Evolutionary conservation across 1,140 invertebrate genomes (phyloP).

Genomic region (Triops longicaudatus): DNA sequence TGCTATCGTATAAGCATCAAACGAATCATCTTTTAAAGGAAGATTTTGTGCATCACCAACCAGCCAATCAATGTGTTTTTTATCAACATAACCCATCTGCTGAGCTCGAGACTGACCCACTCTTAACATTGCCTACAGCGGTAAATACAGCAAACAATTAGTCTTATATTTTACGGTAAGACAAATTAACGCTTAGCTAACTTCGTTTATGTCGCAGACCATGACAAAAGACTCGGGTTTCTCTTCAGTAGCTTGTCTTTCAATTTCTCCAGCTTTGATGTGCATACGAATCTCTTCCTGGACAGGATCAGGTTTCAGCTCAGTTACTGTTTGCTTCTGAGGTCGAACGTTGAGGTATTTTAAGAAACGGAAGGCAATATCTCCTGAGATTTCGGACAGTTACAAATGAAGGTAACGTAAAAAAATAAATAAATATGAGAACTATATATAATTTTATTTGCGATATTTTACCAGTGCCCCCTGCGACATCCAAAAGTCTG

Average conservation of each 20-base stretch:
- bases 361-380: conserved; percentile 79
- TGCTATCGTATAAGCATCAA: conserved; percentile 91
- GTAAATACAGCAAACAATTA: conserved; percentile 95
- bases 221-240: background rate
- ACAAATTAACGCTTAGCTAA: background rate
- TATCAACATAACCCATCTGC: conserved; percentile 38
- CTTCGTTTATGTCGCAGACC: conserved; percentile 18
- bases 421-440: conserved; percentile 4
- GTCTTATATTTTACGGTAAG: conserved; percentile 32
- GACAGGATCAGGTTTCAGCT: conserved; percentile 10
- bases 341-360: conserved; percentile 51
- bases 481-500: conserved; percentile 86
- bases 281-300: background rate
- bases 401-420: conserved; percentile 26
- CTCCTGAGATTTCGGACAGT: conserved; percentile 45
- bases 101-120: conserved; percentile 72
- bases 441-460: background rate
- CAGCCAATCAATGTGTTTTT: conserved; percentile 60
- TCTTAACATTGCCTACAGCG: conserved; percentile 74
- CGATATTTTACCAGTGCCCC: conserved; percentile 70
- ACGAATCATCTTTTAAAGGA: conserved; percentile 66
- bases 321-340: background rate
- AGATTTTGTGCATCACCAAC: conserved; percentile 85
- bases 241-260: conserved; percentile 45
- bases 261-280: background rate